These are phyloP conservation scores for Tortrix viridana DNA, from an alignment of 2,888 invertebrate genomes.

Conservation along the genomic window DNA sequence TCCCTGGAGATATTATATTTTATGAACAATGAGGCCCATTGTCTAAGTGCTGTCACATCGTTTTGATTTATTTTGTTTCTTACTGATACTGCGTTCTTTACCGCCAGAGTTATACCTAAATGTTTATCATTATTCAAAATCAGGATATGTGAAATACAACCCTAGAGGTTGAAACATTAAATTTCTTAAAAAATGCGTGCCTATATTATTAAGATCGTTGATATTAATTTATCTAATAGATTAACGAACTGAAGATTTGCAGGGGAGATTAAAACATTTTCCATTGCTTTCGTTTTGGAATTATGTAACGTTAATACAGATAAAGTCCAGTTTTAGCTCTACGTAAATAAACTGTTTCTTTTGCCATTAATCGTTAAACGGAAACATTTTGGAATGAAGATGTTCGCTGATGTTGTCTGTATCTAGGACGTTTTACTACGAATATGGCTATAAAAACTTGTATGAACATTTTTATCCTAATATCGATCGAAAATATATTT, in stretches of 20 bases:
- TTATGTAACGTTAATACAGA: slow-evolving; percentile 20
- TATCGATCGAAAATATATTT: too few relatives aligned
- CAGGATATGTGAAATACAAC: too few relatives aligned
- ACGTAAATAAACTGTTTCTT: slow-evolving; percentile 12
- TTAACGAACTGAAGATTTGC: slow-evolving; percentile 41
- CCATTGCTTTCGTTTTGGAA: too few relatives aligned
- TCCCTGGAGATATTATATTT: background rate
- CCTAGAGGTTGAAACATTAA: too few relatives aligned
- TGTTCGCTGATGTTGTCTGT: background rate
- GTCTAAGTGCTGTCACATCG: background rate
- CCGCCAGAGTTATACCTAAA: background rate
- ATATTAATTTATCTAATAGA: slow-evolving; percentile 27
- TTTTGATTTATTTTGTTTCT: background rate
- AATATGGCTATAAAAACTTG: too few relatives aligned
- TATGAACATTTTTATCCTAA: too few relatives aligned
- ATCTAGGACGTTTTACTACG: background rate
- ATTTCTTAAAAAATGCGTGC: too few relatives aligned
- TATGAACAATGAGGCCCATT: background rate
- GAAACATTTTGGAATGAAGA: slow-evolving; percentile 4
- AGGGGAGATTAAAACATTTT: too few relatives aligned
- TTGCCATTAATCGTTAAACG: slow-evolving; percentile 11
- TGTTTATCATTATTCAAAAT: too few relatives aligned
- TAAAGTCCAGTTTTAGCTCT: slow-evolving; percentile 23
- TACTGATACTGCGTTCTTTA: background rate
- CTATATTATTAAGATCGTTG: too few relatives aligned